Conservation (phyloP, 2,113 vertebrate genomes). For the Mobula hypostoma region DNA sequence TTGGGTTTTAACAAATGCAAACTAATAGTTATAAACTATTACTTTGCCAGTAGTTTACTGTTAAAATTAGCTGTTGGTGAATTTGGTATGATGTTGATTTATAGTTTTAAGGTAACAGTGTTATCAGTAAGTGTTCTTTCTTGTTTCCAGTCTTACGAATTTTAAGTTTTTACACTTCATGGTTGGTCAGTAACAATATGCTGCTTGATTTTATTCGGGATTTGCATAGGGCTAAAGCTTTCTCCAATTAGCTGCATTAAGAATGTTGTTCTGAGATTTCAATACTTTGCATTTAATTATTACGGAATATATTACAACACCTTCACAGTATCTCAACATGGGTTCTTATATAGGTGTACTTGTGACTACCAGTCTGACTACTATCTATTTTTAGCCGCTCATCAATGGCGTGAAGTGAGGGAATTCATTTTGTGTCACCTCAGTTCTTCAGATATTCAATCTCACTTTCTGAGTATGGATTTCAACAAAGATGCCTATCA, state of each 20-base stretch:
- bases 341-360: constrained; percentile 2
- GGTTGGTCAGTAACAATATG: neutral
- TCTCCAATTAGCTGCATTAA: neutral
- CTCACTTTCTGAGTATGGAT: neutral
- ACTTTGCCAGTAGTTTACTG: neutral
- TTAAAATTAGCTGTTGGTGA: neutral
- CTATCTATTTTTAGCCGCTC: neutral
- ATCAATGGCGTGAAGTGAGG: neutral
- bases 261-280: neutral
- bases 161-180: neutral
- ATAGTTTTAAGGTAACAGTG: neutral
- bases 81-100: constrained; percentile 12
- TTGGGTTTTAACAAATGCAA: neutral
- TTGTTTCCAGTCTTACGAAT: neutral
- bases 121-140: neutral
- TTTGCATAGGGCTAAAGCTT: neutral
- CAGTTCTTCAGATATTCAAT: neutral
- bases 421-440: constrained; percentile 22
- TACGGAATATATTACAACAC: neutral
- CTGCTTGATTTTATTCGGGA: neutral
- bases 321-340: neutral
- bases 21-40: neutral
- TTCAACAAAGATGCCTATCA: neutral
- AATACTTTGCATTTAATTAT: neutral
- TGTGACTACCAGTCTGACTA: neutral